Conservation (phyloP, 2,797 vertebrate genomes). For the Todus mexicanus region DNA sequence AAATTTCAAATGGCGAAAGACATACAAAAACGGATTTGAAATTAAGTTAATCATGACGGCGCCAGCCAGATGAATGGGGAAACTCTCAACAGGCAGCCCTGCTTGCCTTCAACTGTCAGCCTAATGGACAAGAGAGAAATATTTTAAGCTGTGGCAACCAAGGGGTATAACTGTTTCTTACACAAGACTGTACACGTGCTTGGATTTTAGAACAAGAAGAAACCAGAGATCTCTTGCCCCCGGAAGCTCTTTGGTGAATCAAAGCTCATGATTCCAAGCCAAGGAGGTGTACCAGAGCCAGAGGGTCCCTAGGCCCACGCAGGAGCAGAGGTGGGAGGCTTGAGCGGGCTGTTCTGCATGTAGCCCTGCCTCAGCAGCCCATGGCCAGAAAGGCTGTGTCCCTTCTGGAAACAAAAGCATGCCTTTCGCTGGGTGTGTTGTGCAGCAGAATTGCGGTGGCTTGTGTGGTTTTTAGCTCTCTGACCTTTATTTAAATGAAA, state of each 20-base stretch:
- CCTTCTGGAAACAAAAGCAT: not conserved
- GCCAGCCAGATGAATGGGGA: not conserved
- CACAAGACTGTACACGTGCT: not conserved
- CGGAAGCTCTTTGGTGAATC: not conserved
- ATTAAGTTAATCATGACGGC: not conserved
- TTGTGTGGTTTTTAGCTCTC: not conserved
- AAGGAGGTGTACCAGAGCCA: not conserved
- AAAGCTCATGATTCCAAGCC: not conserved
- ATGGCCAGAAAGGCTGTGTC: not conserved
- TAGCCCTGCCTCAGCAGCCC: not conserved
- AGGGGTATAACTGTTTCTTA: not conserved
- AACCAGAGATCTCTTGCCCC: not conserved
- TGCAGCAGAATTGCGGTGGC: not conserved
- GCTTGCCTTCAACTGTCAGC: not conserved
- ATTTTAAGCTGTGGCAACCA: not conserved
- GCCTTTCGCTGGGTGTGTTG: not conserved
- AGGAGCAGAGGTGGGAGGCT: not conserved
- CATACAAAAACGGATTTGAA: not conserved
- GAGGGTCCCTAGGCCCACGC: accelerated
- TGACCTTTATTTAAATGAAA: slow-evolving; percentile 51
- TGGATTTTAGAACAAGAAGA: not conserved
- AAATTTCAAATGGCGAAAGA: not conserved
- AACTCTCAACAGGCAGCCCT: not conserved
- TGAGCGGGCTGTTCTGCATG: not conserved
- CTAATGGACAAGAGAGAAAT: not conserved